These are phyloP conservation scores for Helicoverpa zea DNA, from an alignment of 1,140 invertebrate species.

Conservation along the genomic window DNA sequence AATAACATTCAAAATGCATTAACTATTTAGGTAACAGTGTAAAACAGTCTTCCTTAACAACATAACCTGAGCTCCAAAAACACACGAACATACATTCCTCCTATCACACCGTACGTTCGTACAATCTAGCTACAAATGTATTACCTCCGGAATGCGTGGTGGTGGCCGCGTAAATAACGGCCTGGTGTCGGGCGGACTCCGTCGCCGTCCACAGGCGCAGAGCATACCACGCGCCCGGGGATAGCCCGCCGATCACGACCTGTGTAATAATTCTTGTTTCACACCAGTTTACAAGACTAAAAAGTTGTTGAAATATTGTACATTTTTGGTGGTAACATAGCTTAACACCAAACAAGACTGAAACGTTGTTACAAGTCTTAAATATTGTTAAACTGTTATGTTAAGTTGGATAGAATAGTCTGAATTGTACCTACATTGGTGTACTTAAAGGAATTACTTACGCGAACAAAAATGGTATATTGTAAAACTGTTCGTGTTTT, in stretches of 20 bases:
- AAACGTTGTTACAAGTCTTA: too few relatives aligned
- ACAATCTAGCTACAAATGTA: neutral
- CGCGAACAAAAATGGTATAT: too few relatives aligned
- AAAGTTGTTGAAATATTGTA: neutral
- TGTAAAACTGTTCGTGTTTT: too few relatives aligned
- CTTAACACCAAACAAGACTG: neutral
- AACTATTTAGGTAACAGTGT: too few relatives aligned
- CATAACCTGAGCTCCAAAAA: too few relatives aligned
- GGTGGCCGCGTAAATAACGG: constrained; percentile 91
- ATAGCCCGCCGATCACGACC: constrained; percentile 87
- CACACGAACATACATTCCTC: neutral
- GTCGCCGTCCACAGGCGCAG: constrained; percentile 91
- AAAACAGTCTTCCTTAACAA: too few relatives aligned
- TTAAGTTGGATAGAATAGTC: too few relatives aligned
- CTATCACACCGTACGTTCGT: too few relatives aligned
- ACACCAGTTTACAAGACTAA: neutral
- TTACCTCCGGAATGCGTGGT: constrained; percentile 91
- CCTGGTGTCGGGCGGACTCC: constrained; percentile 90
- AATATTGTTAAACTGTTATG: too few relatives aligned
- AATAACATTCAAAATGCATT: too few relatives aligned
- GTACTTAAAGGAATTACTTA: too few relatives aligned
- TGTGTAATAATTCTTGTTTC: constrained; percentile 40
- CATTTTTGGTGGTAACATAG: neutral
- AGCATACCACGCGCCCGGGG: constrained; percentile 91
- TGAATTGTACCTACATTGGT: too few relatives aligned